These are phyloP conservation scores for Syrrhaptes paradoxus DNA, from an alignment of 2,113 vertebrate species.

Conservation along the genomic window DNA sequence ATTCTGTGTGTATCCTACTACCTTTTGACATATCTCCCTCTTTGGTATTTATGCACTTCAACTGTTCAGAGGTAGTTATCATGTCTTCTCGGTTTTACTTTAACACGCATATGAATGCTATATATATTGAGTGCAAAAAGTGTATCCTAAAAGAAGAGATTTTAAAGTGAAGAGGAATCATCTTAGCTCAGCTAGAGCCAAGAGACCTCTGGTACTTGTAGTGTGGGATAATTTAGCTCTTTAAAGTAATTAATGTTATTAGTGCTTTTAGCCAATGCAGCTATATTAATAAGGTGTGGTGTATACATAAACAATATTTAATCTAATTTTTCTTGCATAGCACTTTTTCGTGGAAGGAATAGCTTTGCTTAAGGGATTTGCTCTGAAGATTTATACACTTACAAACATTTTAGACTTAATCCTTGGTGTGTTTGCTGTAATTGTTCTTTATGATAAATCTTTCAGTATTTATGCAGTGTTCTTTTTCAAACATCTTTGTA, in stretches of 20 bases:
- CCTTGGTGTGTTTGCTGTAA: not conserved
- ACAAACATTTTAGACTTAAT: constrained; percentile 7
- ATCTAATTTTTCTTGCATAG: not conserved
- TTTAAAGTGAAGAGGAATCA: not conserved
- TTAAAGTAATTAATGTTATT: constrained; percentile 16
- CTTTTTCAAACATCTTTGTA: not conserved
- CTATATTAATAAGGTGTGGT: not conserved
- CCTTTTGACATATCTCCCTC: not conserved
- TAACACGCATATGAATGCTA: not conserved
- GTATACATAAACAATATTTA: not conserved
- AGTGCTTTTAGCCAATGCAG: constrained; percentile 12
- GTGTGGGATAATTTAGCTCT: not conserved
- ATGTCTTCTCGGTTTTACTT: not conserved
- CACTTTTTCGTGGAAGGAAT: not conserved
- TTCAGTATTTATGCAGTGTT: not conserved
- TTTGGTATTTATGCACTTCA: not conserved
- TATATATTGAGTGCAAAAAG: not conserved
- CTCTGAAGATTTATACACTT: not conserved
- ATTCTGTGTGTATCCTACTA: not conserved
- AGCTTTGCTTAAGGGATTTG: not conserved
- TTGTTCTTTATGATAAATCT: constrained; percentile 1
- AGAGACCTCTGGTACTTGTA: not conserved
- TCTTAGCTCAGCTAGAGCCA: not conserved
- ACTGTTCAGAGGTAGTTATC: not conserved
- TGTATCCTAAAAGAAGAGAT: not conserved